phyloP scores from a whole-genome alignment of 2,888 invertebrate species.

The Rhingia rostrata region DNA sequence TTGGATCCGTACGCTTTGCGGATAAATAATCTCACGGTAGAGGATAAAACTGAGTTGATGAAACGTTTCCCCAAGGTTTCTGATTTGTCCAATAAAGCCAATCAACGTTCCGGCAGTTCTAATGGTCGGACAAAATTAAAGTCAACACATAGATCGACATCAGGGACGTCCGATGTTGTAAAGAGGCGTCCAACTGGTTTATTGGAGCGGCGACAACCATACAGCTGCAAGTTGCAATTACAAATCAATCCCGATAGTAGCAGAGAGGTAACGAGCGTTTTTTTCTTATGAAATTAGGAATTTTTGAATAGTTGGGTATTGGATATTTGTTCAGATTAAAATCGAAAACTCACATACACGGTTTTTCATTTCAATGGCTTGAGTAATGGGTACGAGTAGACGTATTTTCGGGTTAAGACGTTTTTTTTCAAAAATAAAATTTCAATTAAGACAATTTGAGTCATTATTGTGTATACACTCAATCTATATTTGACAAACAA shows the following conservation, averaged over 20 bases:
- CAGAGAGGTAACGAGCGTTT: constrained; percentile 71
- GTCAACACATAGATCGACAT: constrained; percentile 28
- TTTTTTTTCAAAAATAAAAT: no score
- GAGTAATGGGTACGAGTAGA: no score
- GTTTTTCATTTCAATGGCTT: no score
- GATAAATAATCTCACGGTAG: constrained; percentile 79
- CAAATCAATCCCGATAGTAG: constrained; percentile 74
- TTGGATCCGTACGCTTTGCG: constrained; percentile 79
- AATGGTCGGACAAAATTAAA: constrained; percentile 43
- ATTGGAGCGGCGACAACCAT: constrained; percentile 79
- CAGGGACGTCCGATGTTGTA: constrained; percentile 18
- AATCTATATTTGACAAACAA: no score
- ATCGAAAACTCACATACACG: no score
- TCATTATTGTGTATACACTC: no score
- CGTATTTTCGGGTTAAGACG: no score
- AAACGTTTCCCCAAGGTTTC: constrained; percentile 64
- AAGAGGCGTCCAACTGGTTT: constrained; percentile 67
- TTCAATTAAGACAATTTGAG: no score
- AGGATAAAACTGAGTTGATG: constrained; percentile 76
- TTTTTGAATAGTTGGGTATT: constrained; percentile 66
- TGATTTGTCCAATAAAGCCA: constrained; percentile 35
- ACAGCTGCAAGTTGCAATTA: constrained; percentile 79
- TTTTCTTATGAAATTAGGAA: constrained; percentile 32
- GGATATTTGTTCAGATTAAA: constrained; percentile 13
- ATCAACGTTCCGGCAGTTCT: constrained; percentile 15